Conservation (phyloP, 2,797 vertebrate genomes). For the Cheirogaleus major region DNA sequence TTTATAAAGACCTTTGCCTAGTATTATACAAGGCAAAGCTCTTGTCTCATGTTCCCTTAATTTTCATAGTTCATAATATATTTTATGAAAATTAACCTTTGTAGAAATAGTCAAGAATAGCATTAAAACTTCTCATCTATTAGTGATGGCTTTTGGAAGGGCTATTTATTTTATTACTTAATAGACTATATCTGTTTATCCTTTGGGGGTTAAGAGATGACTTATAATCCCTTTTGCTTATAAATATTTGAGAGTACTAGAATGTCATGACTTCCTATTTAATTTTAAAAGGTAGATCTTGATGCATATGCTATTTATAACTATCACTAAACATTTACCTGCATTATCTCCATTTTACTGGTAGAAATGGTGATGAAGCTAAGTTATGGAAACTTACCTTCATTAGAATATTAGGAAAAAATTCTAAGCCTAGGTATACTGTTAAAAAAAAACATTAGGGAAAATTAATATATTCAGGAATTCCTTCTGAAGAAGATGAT, state of each 20-base stretch:
- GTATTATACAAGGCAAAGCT: slow-evolving; percentile 4
- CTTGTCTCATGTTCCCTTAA: slow-evolving; percentile 37
- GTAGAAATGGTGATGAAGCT: slow-evolving; percentile 46
- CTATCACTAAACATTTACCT: slow-evolving; percentile 34
- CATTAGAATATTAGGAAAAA: slow-evolving; percentile 19
- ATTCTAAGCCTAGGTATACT: background rate
- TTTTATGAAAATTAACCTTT: slow-evolving; percentile 55
- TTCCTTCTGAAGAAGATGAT: slow-evolving; percentile 29
- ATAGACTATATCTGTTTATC: slow-evolving; percentile 39
- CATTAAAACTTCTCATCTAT: slow-evolving; percentile 46
- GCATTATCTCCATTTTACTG: background rate
- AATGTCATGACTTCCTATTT: slow-evolving; percentile 8
- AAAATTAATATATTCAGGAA: slow-evolving; percentile 25
- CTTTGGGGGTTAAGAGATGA: slow-evolving; percentile 29
- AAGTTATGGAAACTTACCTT: slow-evolving; percentile 34
- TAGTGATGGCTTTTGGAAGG: slow-evolving; percentile 31
- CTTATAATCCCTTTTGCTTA: slow-evolving; percentile 36
- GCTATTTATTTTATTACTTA: background rate
- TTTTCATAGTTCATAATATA: slow-evolving; percentile 48
- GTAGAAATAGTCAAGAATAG: slow-evolving; percentile 32
- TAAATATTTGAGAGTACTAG: background rate
- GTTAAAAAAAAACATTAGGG: background rate
- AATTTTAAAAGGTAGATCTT: slow-evolving; percentile 45
- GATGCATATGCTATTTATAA: slow-evolving; percentile 24
- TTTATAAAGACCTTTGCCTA: slow-evolving; percentile 48